phyloP scores from a whole-genome alignment of 2,888 invertebrate species.

The Lithosia quadra region DNA sequence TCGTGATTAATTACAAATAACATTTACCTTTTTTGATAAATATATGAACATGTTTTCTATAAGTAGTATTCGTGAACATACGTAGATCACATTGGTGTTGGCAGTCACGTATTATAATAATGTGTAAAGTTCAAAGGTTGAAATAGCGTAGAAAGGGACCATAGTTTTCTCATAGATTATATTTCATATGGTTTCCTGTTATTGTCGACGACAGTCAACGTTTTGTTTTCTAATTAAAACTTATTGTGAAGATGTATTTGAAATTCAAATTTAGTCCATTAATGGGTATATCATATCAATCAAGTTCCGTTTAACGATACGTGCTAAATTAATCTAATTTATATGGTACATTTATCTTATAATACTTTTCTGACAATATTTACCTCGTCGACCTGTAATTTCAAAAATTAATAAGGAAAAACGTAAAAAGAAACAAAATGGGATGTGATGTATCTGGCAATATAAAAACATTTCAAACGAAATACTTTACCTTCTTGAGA shows the following conservation, averaged over 20 bases:
- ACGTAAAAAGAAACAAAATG: slow-evolving; percentile 15
- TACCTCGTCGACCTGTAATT: slow-evolving; percentile 33
- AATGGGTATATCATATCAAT: slow-evolving; percentile 34
- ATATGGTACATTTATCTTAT: slow-evolving; percentile 4
- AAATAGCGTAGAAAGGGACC: slow-evolving; percentile 2
- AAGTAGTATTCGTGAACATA: slow-evolving; percentile 6
- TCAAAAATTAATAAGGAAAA: slow-evolving; percentile 28
- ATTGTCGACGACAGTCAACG: slow-evolving; percentile 9
- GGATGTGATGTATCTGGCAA: slow-evolving; percentile 20
- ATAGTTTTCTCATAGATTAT: slow-evolving; percentile 11
- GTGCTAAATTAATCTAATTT: slow-evolving; percentile 37
- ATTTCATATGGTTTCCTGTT: slow-evolving; percentile 23
- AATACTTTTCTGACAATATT: slow-evolving; percentile 27
- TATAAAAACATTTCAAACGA: slow-evolving; percentile 28
- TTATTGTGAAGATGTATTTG: neutral
- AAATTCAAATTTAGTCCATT: slow-evolving; percentile 3
- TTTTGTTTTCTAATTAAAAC: slow-evolving; percentile 7
- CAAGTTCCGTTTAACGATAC: slow-evolving; percentile 51
- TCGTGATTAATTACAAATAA: slow-evolving; percentile 14
- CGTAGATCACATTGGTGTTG: slow-evolving; percentile 2
- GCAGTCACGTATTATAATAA: slow-evolving; percentile 20
- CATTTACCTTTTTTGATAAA: slow-evolving; percentile 4
- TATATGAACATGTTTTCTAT: slow-evolving; percentile 21
- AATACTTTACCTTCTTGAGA: slow-evolving; percentile 25
- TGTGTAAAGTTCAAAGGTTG: slow-evolving; percentile 15